Evolutionary conservation across 2,888 invertebrate species (phyloP), one percentile per base, ranked within the genome.

Genomic region (Resseliella maxima): DNA sequence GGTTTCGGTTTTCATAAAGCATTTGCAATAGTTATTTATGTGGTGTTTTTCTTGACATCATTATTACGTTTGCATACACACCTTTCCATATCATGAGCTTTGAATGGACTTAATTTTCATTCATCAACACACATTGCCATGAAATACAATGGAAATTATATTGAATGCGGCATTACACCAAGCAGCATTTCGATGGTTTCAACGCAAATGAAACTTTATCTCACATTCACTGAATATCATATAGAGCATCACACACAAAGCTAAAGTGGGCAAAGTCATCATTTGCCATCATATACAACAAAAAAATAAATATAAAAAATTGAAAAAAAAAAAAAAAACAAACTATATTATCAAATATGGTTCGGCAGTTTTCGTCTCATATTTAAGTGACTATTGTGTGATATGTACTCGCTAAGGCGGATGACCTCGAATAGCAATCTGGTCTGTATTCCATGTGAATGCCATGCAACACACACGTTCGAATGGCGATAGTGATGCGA

Each of bases 1-100:
- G 72, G 35, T 31, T 35, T 31, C 2, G 31, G 31, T 35, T 31
- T 72, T 15, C 10, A 1, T 31, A n/a, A n/a, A 15, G 12, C 0
- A 31, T 18, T 12, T 72, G 72, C 31, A n/a, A n/a, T n/a, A n/a
- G n/a, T n/a, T n/a, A n/a, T 15, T 72, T 0, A 8, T 18, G 72
- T 31, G 72, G 3, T 35, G 72, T 72, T 27, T 72, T 27, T 72
- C 72, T 72, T 72, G 72, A 72, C 72, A 72, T 72, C 72, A 72
- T 72, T 72, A 72, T 35, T 72, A 72, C 35, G 15, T 72, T 72
- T 31, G n/a, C n/a, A n/a, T n/a, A 72, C 1, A 72, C 72, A 72
- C 72, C 72, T 72, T 72, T 31, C 72, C 18, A 31, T 72, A 31
- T 35, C 72, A 31, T 35, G 15, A 15, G 72, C 72, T 31, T 72